phyloP scores from a whole-genome alignment of 2,888 invertebrate genomes.

The Patella caerulea region DNA sequence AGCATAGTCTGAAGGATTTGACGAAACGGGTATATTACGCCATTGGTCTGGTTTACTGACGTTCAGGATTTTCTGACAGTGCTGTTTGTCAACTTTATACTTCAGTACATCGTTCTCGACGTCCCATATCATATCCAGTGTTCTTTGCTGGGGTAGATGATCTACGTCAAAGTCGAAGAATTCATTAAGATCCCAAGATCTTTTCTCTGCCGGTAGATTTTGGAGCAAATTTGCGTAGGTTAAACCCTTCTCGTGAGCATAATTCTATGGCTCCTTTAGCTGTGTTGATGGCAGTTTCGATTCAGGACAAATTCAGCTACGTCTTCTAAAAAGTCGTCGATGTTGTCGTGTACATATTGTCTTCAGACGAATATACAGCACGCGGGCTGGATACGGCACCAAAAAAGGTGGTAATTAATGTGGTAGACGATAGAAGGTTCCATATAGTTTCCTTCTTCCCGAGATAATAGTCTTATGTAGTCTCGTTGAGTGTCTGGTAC shows the following conservation, averaged over 20 bases:
- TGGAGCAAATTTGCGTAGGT: constrained; percentile 40
- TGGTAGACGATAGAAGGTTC: constrained; percentile 35
- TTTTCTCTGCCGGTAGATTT: constrained; percentile 37
- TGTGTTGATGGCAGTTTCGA: constrained; percentile 29
- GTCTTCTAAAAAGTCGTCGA: constrained; percentile 25
- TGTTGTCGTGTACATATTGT: constrained; percentile 21
- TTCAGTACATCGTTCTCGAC: constrained; percentile 36
- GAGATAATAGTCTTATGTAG: constrained; percentile 32
- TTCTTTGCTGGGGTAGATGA: constrained; percentile 26
- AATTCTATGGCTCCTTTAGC: constrained; percentile 27
- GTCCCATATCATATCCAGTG: constrained; percentile 44
- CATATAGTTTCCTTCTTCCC: constrained; percentile 18
- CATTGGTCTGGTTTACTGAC: not conserved
- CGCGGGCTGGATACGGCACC: constrained; percentile 10
- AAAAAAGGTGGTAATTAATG: constrained; percentile 34
- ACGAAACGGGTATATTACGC: not conserved
- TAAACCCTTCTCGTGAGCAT: constrained; percentile 35
- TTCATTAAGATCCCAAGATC: constrained; percentile 21
- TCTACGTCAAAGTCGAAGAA: constrained; percentile 21
- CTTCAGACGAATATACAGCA: constrained; percentile 36
- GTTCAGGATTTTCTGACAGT: not conserved
- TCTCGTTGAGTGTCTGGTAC: constrained; percentile 23
- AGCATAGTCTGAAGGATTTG: not conserved
- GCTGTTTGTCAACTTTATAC: constrained; percentile 18
- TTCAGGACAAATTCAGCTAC: constrained; percentile 29